Evolutionary conservation across 2,888 invertebrate genomes (phyloP).

Genomic region (Orthosia incerta): DNA sequence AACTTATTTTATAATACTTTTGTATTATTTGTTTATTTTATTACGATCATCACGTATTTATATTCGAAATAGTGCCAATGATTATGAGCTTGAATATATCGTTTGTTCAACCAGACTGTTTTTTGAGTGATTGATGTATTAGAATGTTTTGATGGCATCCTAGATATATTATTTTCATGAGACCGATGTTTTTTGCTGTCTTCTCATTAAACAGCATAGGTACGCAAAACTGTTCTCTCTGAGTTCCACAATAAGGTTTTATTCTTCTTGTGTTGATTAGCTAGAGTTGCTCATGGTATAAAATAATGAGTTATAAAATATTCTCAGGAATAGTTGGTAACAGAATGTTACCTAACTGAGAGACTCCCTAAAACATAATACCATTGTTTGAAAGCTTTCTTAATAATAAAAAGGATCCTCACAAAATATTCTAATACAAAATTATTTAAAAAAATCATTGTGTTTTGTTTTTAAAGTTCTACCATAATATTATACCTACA

Average conservation of each 20-base stretch:
- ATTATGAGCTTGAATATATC: slow-evolving; percentile 26
- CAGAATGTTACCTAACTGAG: no score
- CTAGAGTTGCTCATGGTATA: not conserved
- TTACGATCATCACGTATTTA: slow-evolving; percentile 23
- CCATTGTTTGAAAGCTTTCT: not conserved
- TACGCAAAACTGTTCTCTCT: not conserved
- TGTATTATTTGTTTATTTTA: slow-evolving; percentile 12
- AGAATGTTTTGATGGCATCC: slow-evolving; percentile 19
- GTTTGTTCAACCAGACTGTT: slow-evolving; percentile 25
- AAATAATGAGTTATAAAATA: not conserved
- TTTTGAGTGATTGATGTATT: slow-evolving; percentile 14
- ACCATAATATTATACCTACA: slow-evolving; percentile 33
- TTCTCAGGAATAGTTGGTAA: no score
- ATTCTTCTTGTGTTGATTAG: not conserved
- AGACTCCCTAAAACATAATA: not conserved
- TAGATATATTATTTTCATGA: not conserved
- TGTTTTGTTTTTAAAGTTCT: slow-evolving; percentile 20
- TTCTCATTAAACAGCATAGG: not conserved
- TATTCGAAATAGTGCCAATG: slow-evolving; percentile 55
- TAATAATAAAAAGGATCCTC: not conserved
- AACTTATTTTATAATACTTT: slow-evolving; percentile 23
- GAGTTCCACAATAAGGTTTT: not conserved
- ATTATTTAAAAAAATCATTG: slow-evolving; percentile 6
- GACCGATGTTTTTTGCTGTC: not conserved
- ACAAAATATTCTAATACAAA: slow-evolving; percentile 15